Evolutionary conservation across 1,140 invertebrate species (phyloP).

Genomic region (Rhizoglyphus robini): DNA sequence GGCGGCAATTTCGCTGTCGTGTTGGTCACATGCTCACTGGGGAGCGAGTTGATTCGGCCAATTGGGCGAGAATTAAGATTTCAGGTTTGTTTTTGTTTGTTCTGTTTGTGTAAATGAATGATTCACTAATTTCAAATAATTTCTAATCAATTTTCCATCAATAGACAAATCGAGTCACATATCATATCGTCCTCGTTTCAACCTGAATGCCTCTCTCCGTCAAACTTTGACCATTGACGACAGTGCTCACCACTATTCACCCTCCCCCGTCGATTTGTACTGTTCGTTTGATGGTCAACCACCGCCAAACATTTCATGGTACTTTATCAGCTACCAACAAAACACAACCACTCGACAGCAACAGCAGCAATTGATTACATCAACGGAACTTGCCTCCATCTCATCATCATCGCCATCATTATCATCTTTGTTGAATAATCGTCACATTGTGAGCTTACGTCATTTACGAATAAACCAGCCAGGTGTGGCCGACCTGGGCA

Average conservation of each 20-base stretch:
- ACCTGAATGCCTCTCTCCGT: constrained; percentile 20
- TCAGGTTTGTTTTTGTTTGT: background rate
- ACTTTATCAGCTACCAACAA: background rate
- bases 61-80: constrained; percentile 7
- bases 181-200: constrained; percentile 3
- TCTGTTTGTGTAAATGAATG: background rate
- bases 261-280: constrained; percentile 1
- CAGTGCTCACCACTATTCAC: background rate
- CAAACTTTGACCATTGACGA: constrained; percentile 1
- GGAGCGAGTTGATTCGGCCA: constrained; percentile 3
- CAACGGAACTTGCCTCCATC: constrained; percentile 16
- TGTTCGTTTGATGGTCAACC: constrained; percentile 20
- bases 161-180: constrained; percentile 10
- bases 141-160: background rate
- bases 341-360: background rate
- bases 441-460: constrained; percentile 12
- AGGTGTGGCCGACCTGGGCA: constrained; percentile 22
- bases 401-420: constrained; percentile 2
- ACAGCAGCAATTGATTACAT: constrained; percentile 1
- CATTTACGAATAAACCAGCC: constrained; percentile 24
- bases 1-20: constrained; percentile 11
- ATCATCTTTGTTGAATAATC: background rate
- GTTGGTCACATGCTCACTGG: constrained; percentile 5
- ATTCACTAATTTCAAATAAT: background rate
- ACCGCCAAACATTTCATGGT: constrained; percentile 15